Conservation (phyloP, 2,797 vertebrate genomes). For the Neoniphon sammara region DNA sequence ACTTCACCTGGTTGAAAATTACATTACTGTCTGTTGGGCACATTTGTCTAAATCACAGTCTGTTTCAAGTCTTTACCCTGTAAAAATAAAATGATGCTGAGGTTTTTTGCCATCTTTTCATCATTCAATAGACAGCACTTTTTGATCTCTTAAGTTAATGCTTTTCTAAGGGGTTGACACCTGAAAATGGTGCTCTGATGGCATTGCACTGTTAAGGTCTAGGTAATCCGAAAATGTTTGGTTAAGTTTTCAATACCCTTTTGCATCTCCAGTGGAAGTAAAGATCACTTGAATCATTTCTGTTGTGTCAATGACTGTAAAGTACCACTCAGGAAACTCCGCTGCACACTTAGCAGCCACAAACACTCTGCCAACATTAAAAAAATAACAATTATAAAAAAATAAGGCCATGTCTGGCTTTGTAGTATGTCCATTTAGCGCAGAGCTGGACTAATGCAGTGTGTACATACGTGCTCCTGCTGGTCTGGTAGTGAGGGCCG, state of each 20-base stretch:
- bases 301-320: too few species aligned
- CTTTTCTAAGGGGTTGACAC: too few species aligned
- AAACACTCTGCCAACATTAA: not conserved
- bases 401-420: too few species aligned
- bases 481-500: conserved; percentile 83
- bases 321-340: not conserved
- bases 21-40: not conserved
- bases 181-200: not conserved
- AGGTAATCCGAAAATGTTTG: not conserved
- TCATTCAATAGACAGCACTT: too few species aligned
- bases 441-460: not conserved
- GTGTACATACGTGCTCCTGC: conserved; percentile 85
- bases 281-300: not conserved
- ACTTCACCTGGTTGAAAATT: not conserved
- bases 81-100: not conserved
- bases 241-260: not conserved
- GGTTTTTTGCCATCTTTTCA: not conserved
- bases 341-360: not conserved
- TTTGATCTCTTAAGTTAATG: too few species aligned
- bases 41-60: too few species aligned
- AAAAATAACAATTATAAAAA: too few species aligned
- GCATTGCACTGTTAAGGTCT: not conserved
- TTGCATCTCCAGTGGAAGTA: not conserved
- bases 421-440: not conserved
- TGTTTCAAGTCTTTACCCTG: too few species aligned